Conservation (phyloP, 2,888 invertebrate genomes). For the Drosophila anceps region DNA sequence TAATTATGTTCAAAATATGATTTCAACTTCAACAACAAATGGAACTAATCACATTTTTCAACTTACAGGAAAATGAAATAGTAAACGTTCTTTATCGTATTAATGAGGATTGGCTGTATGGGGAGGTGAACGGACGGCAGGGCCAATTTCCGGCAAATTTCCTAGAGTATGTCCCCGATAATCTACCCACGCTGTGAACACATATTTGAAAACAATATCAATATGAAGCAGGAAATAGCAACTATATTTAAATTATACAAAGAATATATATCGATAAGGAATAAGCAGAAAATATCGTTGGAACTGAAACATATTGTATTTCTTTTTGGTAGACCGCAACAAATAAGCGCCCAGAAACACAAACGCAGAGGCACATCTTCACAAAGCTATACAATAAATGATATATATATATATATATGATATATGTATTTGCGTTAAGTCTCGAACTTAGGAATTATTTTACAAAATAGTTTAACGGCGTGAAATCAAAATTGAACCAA, state of each 20-base stretch:
- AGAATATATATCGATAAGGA: constrained; percentile 47
- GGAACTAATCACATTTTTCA: neutral
- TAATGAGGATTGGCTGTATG: constrained; percentile 92
- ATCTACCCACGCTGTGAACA: constrained; percentile 83
- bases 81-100: constrained; percentile 89
- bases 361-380: constrained; percentile 8
- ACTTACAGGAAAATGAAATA: constrained; percentile 87
- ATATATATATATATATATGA: constrained; percentile 17
- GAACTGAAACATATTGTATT: constrained; percentile 70
- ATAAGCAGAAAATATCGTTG: constrained; percentile 42
- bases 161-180: constrained; percentile 87
- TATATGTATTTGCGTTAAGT: constrained; percentile 31
- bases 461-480: constrained; percentile 26
- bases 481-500: constrained; percentile 26
- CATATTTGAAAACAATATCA: constrained; percentile 12
- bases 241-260: constrained; percentile 45
- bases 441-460: constrained; percentile 36
- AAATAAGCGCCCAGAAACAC: neutral
- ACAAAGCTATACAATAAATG: constrained; percentile 15
- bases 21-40: too few species aligned
- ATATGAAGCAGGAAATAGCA: constrained; percentile 29
- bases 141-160: constrained; percentile 94
- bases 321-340: constrained; percentile 27
- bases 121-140: constrained; percentile 88
- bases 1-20: too few species aligned